Evolutionary conservation across 2,797 vertebrate genomes (phyloP).

Genomic region (Propithecus perrieri): DNA sequence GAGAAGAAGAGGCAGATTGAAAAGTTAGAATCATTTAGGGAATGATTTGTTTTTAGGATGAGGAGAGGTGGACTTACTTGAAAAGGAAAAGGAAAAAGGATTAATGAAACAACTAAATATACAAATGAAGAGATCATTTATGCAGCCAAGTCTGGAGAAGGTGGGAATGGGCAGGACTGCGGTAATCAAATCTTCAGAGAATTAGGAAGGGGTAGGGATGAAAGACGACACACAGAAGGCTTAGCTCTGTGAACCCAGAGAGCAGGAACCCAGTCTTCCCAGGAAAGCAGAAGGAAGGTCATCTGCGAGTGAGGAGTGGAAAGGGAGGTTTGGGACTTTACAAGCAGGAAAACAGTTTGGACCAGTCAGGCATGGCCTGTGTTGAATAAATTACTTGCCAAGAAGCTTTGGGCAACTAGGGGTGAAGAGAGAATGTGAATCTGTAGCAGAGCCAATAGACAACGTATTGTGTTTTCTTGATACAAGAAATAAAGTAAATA

Average conservation of each 20-base stretch:
- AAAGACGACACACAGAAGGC: background rate
- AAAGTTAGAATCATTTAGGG: background rate
- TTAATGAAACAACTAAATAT: background rate
- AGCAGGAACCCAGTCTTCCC: background rate
- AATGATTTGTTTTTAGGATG: background rate
- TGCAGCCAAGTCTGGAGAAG: background rate
- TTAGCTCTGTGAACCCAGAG: background rate
- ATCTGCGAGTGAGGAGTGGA: background rate
- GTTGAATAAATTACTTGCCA: background rate
- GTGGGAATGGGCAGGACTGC: background rate
- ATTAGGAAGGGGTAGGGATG: background rate
- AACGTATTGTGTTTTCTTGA: background rate
- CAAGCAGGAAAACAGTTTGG: background rate
- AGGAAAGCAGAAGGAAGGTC: background rate
- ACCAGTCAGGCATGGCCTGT: background rate
- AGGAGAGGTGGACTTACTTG: background rate
- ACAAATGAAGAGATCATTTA: background rate
- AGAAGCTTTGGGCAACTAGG: background rate
- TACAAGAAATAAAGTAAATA: slow-evolving; percentile 42
- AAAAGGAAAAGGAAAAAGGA: slow-evolving; percentile 30
- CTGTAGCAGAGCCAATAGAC: background rate
- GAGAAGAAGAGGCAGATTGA: background rate
- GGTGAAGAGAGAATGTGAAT: background rate
- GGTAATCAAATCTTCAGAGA: background rate
- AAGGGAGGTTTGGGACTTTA: background rate